These are phyloP conservation scores for Sorex araneus DNA, from an alignment of 2,113 vertebrate species.

Conservation along the genomic window DNA sequence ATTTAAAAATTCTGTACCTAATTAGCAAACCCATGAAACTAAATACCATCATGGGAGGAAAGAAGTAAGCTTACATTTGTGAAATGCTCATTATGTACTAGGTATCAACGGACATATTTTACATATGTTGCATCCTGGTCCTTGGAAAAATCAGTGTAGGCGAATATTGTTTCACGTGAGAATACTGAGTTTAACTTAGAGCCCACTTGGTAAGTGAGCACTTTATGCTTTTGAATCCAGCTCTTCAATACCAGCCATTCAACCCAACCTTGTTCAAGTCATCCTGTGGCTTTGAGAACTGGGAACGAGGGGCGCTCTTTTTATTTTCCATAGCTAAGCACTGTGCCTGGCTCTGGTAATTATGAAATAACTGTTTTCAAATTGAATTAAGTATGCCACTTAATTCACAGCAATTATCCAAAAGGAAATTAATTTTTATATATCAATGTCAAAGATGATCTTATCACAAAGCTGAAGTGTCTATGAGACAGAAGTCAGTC, in stretches of 20 bases:
- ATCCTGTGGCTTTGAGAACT: background rate
- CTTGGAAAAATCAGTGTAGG: background rate
- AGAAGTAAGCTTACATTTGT: background rate
- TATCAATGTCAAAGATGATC: background rate
- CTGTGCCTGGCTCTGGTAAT: background rate
- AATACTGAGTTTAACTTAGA: background rate
- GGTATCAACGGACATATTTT: background rate
- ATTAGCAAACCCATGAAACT: slow-evolving; percentile 46
- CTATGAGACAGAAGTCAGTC: background rate
- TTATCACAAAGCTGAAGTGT: background rate
- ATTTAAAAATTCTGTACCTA: slow-evolving; percentile 59
- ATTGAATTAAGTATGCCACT: background rate
- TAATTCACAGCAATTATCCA: slow-evolving; percentile 48
- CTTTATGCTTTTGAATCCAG: background rate
- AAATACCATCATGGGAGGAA: slow-evolving; percentile 37
- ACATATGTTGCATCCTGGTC: background rate
- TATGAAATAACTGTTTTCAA: background rate
- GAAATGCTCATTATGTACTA: background rate
- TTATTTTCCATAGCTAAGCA: background rate
- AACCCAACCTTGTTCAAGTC: background rate
- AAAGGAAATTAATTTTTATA: slow-evolving; percentile 62
- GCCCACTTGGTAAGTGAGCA: background rate
- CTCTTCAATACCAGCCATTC: slow-evolving; percentile 11
- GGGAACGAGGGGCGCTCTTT: background rate
- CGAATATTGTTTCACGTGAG: slow-evolving; percentile 31